These are phyloP conservation scores for Drosophila bocki DNA, from an alignment of 1,140 invertebrate genomes.

Conservation along the genomic window DNA sequence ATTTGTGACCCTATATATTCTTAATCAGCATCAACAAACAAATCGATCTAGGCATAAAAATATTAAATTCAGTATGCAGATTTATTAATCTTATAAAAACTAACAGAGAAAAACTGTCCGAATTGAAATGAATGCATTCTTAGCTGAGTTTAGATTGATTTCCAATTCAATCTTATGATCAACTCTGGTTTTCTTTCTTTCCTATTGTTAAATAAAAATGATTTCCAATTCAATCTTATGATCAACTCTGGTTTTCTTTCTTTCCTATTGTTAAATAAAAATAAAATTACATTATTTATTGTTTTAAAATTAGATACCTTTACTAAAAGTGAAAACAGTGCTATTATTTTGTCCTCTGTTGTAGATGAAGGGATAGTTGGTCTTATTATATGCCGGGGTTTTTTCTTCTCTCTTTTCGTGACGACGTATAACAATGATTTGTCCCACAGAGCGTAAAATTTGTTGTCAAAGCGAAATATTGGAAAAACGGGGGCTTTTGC, in stretches of 20 bases:
- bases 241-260: not conserved
- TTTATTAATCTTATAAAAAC: too few species aligned
- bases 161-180: not conserved
- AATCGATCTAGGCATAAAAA: too few species aligned
- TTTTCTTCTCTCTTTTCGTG: not conserved
- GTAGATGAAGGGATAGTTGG: conserved; percentile 3
- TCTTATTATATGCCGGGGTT: conserved; percentile 18
- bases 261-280: not conserved
- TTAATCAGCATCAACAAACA: too few species aligned
- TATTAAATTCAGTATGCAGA: too few species aligned
- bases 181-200: not conserved
- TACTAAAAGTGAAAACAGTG: not conserved
- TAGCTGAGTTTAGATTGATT: too few species aligned
- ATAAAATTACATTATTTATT: not conserved
- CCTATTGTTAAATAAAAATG: not conserved
- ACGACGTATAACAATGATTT: conserved; percentile 35
- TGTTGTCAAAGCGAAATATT: conserved; percentile 39
- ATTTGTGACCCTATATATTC: too few species aligned
- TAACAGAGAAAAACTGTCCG: too few species aligned
- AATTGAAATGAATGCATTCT: too few species aligned
- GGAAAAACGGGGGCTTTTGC: conserved; percentile 4
- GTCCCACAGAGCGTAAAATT: conserved; percentile 45
- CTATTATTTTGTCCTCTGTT: not conserved
- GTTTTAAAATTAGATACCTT: not conserved
- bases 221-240: too few species aligned